Evolutionary conservation across 2,113 vertebrate species (phyloP).

Genomic region (Hippoglossus stenolepis): DNA sequence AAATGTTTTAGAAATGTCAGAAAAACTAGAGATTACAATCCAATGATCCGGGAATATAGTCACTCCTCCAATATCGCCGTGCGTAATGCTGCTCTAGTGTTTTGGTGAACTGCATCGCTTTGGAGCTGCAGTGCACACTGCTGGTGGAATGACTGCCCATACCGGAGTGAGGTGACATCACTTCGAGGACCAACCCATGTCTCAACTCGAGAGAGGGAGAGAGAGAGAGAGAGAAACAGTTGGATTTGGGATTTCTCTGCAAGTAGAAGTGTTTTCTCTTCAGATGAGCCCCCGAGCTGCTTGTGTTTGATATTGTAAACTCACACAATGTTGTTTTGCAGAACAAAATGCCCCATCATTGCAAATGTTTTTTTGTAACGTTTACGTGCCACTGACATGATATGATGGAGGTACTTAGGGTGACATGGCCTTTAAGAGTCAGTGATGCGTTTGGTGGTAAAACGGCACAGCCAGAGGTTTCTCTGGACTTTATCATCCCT

Average conservation of each 20-base stretch:
- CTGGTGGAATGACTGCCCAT: slow-evolving; percentile 56
- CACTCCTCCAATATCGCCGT: slow-evolving; percentile 2
- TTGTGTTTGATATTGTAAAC: slow-evolving; percentile 24
- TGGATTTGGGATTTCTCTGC: slow-evolving; percentile 26
- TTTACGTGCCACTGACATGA: not conserved
- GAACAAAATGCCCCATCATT: not conserved
- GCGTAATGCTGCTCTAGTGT: slow-evolving; percentile 55
- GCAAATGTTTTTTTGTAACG: not conserved
- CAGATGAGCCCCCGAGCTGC: not conserved
- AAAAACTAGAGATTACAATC: not conserved
- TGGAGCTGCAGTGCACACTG: slow-evolving; percentile 35
- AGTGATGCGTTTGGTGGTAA: slow-evolving; percentile 17
- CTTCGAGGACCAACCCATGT: slow-evolving; percentile 71
- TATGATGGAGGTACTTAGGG: not conserved
- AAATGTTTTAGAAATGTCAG: not conserved
- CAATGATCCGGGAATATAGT: not conserved
- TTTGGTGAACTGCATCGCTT: slow-evolving; percentile 33
- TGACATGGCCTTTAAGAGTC: slow-evolving; percentile 7
- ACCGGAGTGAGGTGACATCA: slow-evolving; percentile 76
- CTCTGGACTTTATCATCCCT: slow-evolving; percentile 32
- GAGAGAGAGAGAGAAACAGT: not conserved
- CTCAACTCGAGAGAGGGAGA: slow-evolving; percentile 38
- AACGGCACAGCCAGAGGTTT: slow-evolving; percentile 18
- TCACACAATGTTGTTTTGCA: not conserved
- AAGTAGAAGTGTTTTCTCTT: slow-evolving; percentile 28